phyloP scores from a whole-genome alignment of 2,888 invertebrate genomes.

The Elaeidobius kamerunicus region DNA sequence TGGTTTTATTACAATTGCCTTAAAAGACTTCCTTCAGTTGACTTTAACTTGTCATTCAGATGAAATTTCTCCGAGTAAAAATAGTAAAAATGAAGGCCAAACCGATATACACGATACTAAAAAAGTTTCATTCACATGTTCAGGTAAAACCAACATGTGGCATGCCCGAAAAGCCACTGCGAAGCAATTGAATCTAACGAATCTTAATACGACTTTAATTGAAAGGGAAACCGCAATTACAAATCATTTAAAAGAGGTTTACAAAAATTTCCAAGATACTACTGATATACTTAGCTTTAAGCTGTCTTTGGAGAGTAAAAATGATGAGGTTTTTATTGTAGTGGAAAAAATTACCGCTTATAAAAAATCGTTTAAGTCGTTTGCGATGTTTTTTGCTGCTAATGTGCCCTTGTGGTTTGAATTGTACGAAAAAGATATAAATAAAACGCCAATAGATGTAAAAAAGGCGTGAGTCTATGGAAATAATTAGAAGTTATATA shows the following conservation, averaged over 20 bases:
- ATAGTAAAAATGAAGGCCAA: constrained; percentile 43
- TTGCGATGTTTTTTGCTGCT: constrained; percentile 38
- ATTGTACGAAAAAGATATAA: constrained; percentile 36
- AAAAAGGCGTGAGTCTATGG: not conserved
- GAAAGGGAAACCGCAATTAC: constrained; percentile 47
- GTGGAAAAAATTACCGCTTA: constrained; percentile 40
- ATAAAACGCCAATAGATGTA: constrained; percentile 9
- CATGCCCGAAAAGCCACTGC: constrained; percentile 40
- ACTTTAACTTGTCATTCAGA: constrained; percentile 36
- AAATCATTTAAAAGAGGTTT: constrained; percentile 38
- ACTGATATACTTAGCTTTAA: constrained; percentile 42
- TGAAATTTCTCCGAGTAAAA: constrained; percentile 38
- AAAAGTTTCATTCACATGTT: constrained; percentile 36
- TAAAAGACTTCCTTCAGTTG: constrained; percentile 34
- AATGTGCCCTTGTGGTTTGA: constrained; percentile 43
- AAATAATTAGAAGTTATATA: not conserved
- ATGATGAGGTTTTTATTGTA: constrained; percentile 31
- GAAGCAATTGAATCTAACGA: constrained; percentile 31
- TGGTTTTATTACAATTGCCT: constrained; percentile 30
- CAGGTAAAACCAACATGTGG: constrained; percentile 43
- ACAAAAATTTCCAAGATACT: constrained; percentile 29
- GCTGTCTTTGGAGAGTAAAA: constrained; percentile 39
- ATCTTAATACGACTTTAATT: constrained; percentile 38
- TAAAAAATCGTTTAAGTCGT: constrained; percentile 42
- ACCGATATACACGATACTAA: constrained; percentile 46